These are phyloP conservation scores for Myripristis jacobus DNA, from an alignment of 2,797 vertebrate genomes.

Conservation along the genomic window DNA sequence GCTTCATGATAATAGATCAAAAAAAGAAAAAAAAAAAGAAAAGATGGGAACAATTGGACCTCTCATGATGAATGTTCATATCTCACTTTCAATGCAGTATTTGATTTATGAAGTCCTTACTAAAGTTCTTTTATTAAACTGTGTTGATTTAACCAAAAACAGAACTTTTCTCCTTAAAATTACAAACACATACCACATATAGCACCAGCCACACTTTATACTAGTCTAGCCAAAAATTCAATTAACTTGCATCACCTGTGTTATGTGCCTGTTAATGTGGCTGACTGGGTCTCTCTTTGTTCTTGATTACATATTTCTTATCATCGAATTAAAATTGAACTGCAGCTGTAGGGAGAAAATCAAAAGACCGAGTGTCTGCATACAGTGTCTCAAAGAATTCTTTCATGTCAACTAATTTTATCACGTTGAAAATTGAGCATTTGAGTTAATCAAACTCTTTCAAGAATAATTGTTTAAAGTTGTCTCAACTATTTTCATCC, in stretches of 20 bases:
- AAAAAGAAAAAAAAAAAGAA: not conserved
- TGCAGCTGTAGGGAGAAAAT: no score
- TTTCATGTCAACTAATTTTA: no score
- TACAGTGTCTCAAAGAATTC: no score
- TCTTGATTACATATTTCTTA: slow-evolving; percentile 8
- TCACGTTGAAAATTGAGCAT: no score
- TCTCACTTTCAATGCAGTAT: not conserved
- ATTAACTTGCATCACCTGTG: no score
- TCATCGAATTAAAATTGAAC: not conserved
- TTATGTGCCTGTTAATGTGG: not conserved
- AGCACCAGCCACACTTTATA: no score
- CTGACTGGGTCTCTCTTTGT: slow-evolving; percentile 1
- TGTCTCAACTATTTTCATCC: no score
- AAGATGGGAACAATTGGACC: not conserved
- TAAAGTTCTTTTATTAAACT: slow-evolving; percentile 17
- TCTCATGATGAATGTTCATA: not conserved
- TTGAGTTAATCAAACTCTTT: no score
- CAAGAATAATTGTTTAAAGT: no score
- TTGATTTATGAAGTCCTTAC: slow-evolving; percentile 12
- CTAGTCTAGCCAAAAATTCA: no score
- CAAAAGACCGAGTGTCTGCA: no score
- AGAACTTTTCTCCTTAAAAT: slow-evolving; percentile 8
- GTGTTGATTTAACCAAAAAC: slow-evolving; percentile 13
- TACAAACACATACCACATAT: no score
- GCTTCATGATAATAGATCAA: not conserved